phyloP scores from a whole-genome alignment of 2,888 invertebrate genomes.

The Muschampia plurimacula region DNA sequence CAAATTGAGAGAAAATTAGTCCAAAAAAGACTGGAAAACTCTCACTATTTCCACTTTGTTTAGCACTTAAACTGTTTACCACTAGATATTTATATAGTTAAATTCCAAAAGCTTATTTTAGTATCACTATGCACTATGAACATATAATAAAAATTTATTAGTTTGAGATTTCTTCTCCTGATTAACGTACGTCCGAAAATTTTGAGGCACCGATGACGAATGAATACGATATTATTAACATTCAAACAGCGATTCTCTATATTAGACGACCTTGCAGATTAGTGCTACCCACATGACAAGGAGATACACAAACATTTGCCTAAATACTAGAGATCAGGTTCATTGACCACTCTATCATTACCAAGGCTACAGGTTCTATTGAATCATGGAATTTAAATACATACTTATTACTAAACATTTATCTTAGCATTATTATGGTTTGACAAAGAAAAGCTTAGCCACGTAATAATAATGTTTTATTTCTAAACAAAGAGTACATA shows the following conservation, averaged over 20 bases:
- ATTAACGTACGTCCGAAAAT: slow-evolving; percentile 42
- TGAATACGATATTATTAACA: slow-evolving; percentile 48
- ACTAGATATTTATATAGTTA: background rate
- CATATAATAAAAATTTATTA: background rate
- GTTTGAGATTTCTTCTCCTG: background rate
- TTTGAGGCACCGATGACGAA: slow-evolving; percentile 43
- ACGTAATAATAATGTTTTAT: no score
- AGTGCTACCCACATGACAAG: slow-evolving; percentile 72
- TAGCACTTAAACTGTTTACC: background rate
- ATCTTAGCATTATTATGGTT: background rate
- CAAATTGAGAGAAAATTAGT: background rate
- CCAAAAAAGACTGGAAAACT: background rate
- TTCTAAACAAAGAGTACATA: no score
- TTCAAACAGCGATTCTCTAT: slow-evolving; percentile 51
- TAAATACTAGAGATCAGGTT: slow-evolving; percentile 60
- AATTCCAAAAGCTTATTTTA: no score
- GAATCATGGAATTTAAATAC: slow-evolving; percentile 21
- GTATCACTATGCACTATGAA: background rate
- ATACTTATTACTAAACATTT: background rate
- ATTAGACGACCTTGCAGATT: slow-evolving; percentile 67
- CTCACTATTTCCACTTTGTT: background rate
- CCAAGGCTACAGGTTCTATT: slow-evolving; percentile 57
- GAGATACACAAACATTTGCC: slow-evolving; percentile 58
- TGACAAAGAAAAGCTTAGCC: background rate
- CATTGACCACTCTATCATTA: slow-evolving; percentile 61